Evolutionary conservation across 2,113 vertebrate genomes (phyloP).

Genomic region (Sphaerodactylus townsendi): DNA sequence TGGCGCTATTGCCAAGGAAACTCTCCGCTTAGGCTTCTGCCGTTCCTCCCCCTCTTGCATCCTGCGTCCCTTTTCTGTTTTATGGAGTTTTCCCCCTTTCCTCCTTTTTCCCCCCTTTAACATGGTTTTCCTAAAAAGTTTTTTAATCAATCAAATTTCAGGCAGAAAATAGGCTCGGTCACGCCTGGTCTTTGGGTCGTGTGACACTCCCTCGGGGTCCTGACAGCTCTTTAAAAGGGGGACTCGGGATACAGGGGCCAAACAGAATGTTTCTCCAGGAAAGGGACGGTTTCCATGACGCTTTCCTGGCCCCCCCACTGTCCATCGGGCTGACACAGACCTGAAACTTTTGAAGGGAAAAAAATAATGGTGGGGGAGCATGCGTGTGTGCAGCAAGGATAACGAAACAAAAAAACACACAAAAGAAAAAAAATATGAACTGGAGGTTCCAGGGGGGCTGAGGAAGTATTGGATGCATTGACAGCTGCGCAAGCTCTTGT

Average conservation of each 20-base stretch:
- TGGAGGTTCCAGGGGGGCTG: constrained; percentile 74
- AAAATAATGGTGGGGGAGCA: constrained; percentile 14
- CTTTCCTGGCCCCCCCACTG: constrained; percentile 81
- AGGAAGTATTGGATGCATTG: constrained; percentile 62
- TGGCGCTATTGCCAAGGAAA: constrained; percentile 74
- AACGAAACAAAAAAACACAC: constrained; percentile 71
- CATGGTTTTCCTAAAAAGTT: constrained; percentile 99
- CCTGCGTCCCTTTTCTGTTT: constrained; percentile 57
- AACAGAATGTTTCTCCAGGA: constrained; percentile 90
- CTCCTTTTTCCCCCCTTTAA: constrained; percentile 83
- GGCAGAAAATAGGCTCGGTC: constrained; percentile 99
- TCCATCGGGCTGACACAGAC: constrained; percentile 82
- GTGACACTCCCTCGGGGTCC: constrained; percentile 89
- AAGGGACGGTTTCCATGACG: constrained; percentile 93
- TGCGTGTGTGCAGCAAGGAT: constrained; percentile 56
- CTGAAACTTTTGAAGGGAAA: constrained; percentile 79
- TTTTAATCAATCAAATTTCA: constrained; percentile 99
- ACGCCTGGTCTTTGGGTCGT: constrained; percentile 91
- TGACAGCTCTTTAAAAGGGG: constrained; percentile 97
- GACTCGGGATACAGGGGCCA: constrained; percentile 61
- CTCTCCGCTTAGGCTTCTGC: constrained; percentile 73
- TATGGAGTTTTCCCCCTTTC: constrained; percentile 54
- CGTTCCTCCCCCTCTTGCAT: constrained; percentile 53
- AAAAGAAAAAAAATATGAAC: constrained; percentile 60
- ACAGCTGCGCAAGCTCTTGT: constrained; percentile 81